Evolutionary conservation across 2,888 invertebrate genomes (phyloP), one percentile per base, ranked within the genome.

Genomic region (Agonopterix heracliana): DNA sequence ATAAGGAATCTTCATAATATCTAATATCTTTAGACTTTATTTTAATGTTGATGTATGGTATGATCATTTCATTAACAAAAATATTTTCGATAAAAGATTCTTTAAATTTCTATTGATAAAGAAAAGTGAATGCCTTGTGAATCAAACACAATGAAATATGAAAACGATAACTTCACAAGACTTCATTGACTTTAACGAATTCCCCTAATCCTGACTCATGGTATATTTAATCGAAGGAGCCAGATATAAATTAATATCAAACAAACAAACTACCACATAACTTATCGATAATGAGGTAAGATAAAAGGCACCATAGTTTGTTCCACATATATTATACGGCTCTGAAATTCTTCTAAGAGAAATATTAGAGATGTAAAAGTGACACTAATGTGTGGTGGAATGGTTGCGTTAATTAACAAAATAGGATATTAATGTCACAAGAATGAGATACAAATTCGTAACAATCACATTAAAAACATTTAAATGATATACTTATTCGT

Each of bases 301-400:
- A 55, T 52, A 50, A 54, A 63, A 61, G 59, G 53, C 55, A 55
- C 68, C 54, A 57, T 55, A 60, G 60, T 67, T 68, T 66, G 64
- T 67, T 61, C 64, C 57, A 64, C 69, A 73, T 69, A 68, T 74
- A 72, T 71, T 63, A 63, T 54, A 64, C 59, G 60, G 57, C 62
- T 61, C 41, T 64, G 68, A 74, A 78, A 75, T 64, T 63, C 64
- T 62, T 64, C 60, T 56, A 57, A 68, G 78, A 76, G 79, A 84
- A 66, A 75, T 81, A 82, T 81, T 67, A 62, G 63, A 64, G 61
- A 71, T 76, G 74, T 79, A 72, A 74, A 72, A 71, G 66, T 80
- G 87, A 85, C 86, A 71, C 74, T 85, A 74, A 85, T 81, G 77
- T 62, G 57, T 64, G 66, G 63, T 73, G 63, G 64, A 78, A 79